Evolutionary conservation across 2,113 vertebrate species (phyloP).

Genomic region (Laterallus jamaicensis): DNA sequence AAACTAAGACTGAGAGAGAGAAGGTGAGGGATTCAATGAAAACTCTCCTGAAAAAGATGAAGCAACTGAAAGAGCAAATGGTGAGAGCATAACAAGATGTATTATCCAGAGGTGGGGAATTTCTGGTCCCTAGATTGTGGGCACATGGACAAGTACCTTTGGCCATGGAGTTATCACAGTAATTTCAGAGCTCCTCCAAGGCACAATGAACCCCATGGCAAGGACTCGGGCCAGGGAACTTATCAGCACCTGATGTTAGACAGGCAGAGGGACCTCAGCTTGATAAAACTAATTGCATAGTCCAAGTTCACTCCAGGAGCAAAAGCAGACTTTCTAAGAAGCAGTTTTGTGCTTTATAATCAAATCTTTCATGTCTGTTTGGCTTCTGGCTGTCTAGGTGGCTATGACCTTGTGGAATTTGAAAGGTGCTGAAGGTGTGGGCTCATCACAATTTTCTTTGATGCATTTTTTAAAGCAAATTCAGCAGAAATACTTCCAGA

Average conservation of each 20-base stretch:
- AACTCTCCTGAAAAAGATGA: background rate
- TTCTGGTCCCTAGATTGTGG: background rate
- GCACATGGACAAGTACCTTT: background rate
- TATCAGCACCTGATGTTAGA: background rate
- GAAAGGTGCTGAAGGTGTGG: background rate
- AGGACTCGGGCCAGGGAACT: background rate
- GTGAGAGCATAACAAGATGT: background rate
- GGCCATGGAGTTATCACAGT: background rate
- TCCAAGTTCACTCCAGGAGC: background rate
- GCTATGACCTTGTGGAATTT: background rate
- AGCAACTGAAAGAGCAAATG: background rate
- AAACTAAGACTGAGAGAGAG: background rate
- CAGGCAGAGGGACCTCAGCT: background rate
- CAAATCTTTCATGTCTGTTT: background rate
- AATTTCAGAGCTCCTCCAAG: background rate
- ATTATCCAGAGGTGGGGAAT: background rate
- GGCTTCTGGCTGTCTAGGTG: background rate
- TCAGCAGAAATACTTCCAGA: conserved; percentile 9
- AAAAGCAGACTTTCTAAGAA: background rate
- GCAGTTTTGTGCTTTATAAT: background rate
- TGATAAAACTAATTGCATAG: background rate
- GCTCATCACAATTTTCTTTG: background rate
- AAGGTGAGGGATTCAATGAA: background rate
- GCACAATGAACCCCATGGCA: background rate
- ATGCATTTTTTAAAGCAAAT: background rate